Conservation (phyloP, 2,797 vertebrate genomes). For the Rhinichthys osculus region DNA sequence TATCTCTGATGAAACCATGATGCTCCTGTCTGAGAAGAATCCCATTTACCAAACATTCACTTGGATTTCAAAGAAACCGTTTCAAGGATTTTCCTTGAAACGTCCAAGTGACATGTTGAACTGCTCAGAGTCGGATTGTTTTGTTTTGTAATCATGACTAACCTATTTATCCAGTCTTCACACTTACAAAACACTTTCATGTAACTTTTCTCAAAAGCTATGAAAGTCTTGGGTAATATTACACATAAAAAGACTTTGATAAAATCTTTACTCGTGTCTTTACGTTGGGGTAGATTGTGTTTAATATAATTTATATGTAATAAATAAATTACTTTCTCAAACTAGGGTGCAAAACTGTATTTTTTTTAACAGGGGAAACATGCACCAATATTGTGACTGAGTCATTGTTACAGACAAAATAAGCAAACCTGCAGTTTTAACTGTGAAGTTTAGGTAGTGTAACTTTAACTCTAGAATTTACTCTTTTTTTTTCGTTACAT, state of each 20-base stretch:
- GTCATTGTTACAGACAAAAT: no score
- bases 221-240: neutral
- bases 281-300: neutral
- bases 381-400: no score
- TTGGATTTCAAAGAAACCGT: neutral
- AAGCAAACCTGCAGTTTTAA: no score
- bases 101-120: neutral
- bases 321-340: no score
- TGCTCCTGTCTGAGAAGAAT: neutral
- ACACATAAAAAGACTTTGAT: neutral
- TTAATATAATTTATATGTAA: no score
- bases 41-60: slow-evolving; percentile 23
- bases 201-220: neutral
- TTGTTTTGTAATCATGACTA: slow-evolving; percentile 26
- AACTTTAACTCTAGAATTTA: no score
- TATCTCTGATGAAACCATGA: slow-evolving; percentile 5
- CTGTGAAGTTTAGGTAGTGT: no score
- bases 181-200: slow-evolving; percentile 13
- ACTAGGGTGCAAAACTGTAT: no score
- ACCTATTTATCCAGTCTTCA: slow-evolving; percentile 23
- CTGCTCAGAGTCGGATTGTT: neutral
- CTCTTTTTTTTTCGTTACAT: no score
- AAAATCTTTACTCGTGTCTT: neutral
- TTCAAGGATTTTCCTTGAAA: slow-evolving; percentile 41
- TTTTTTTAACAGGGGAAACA: no score